Base-by-base conservation (phyloP, 2,888 invertebrate genomes). In the Drosophila pegasa region DNA sequence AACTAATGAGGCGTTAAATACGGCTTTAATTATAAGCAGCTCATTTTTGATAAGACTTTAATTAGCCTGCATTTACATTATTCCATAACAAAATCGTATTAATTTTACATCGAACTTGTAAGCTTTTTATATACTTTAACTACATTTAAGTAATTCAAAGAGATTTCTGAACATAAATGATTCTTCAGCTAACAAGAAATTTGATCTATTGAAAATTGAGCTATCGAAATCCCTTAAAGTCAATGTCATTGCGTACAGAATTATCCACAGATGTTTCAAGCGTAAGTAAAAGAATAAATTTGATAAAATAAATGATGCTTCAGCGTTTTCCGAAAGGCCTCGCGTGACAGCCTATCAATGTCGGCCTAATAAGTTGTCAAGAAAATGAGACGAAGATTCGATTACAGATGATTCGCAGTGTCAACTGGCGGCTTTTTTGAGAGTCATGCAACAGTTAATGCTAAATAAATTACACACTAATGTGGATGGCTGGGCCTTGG, bases 401-500 rank as follows among this genome's bases (percentile, higher is more conserved):
- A 25, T 43, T 45, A 20, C 37, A 33, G 43, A 20, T 56, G 38
- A 50, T 8, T 31, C 14, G 29, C 9, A 22, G 29, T 18, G 40
- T 41, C 56, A 66, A 41, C 22, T 14, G 41, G 1, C 35, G 35
- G 1, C 37, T 51, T 20, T 63, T 52, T 63, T 47, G 27, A 63
- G 38, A 69, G 60, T 60, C 54, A 66, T 62, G 78, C 78, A 78
- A 78, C 83, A 78, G 80, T 76, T 86, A 75, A 80, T 78, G 63
- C 63, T 78, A 78, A 86, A 80, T 80, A 86, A 76, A 82, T 82
- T 75, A 86, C 78, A 64, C 56, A 40, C 61, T 73, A 67, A 76
- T 78, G 74, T 62, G 60, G 75, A 43, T 67, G 78, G 75, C 43
- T 72, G 80, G 73, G 22, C n/a, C 72, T 69, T 48, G 10, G 41